A percentile compares a stretch with the other conserved stretches of the same genome.
Conservation (phyloP, 2,113 vertebrate species). For the Melierax canorus region DNA sequence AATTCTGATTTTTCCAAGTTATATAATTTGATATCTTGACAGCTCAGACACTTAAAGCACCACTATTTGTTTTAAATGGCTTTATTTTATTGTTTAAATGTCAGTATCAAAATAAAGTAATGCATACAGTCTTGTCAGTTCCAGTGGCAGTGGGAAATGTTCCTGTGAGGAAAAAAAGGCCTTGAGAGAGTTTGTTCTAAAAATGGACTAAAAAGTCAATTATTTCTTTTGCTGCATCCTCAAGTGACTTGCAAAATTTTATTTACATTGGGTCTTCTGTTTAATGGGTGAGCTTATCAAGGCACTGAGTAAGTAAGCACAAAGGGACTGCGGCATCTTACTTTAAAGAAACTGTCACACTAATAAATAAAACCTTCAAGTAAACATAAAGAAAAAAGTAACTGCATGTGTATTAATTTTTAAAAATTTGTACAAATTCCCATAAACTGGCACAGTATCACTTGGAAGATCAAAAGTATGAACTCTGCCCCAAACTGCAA, state of each 20-base stretch:
- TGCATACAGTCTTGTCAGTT: conserved; percentile 70
- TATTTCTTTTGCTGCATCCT: conserved; percentile 64
- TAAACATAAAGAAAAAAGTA: background rate
- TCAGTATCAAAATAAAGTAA: conserved; percentile 82
- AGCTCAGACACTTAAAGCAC: conserved; percentile 78
- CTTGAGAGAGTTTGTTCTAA: conserved; percentile 73
- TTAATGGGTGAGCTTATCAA: conserved; percentile 60
- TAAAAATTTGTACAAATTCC: background rate
- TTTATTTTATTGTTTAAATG: conserved; percentile 85
- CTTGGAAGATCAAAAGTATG: background rate
- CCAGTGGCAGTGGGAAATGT: conserved; percentile 32
- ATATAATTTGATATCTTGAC: conserved; percentile 82
- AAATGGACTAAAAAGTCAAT: conserved; percentile 73
- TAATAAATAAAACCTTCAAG: background rate
- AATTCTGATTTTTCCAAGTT: conserved; percentile 80
- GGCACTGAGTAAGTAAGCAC: conserved; percentile 39
- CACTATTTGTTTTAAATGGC: conserved; percentile 81
- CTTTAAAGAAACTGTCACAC: conserved; percentile 14
- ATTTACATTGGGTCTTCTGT: conserved; percentile 65
- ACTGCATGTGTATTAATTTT: background rate
- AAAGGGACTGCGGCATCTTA: background rate
- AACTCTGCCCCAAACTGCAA: background rate
- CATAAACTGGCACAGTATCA: background rate
- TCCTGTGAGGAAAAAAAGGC: conserved; percentile 26
- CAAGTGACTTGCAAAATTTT: conserved; percentile 73